These are phyloP conservation scores for Thymelicus sylvestris DNA, from an alignment of 2,888 invertebrate species.

Conservation along the genomic window DNA sequence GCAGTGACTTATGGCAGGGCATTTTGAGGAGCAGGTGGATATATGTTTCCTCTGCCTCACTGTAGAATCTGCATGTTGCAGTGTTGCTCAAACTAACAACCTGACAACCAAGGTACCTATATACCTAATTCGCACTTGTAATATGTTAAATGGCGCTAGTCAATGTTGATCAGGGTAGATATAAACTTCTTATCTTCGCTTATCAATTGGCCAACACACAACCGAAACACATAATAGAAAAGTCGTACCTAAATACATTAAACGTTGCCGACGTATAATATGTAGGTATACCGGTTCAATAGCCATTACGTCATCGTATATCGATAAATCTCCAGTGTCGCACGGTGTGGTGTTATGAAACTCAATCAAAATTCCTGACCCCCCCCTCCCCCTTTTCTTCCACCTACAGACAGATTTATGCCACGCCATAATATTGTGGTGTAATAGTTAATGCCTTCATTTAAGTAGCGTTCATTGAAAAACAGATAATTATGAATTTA, in stretches of 20 bases:
- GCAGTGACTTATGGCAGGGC: too few species aligned
- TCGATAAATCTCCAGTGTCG: constrained; percentile 39
- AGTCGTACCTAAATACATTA: not conserved
- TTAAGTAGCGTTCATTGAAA: not conserved
- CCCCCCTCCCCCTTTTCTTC: constrained; percentile 28
- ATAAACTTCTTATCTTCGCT: too few species aligned
- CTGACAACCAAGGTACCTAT: too few species aligned
- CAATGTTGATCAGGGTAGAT: too few species aligned
- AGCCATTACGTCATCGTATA: constrained; percentile 33
- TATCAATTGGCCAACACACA: too few species aligned
- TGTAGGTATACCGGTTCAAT: constrained; percentile 40
- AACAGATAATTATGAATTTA: not conserved
- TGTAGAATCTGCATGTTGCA: too few species aligned
- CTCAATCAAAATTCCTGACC: constrained; percentile 65
- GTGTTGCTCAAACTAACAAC: too few species aligned
- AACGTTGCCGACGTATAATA: constrained; percentile 16
- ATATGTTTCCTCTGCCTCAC: too few species aligned
- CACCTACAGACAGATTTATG: constrained; percentile 43
- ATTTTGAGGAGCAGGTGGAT: too few species aligned
- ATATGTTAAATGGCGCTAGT: too few species aligned
- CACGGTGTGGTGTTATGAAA: constrained; percentile 42
- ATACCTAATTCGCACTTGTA: too few species aligned
- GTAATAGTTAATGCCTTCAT: constrained; percentile 10
- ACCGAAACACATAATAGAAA: not conserved
- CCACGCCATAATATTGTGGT: constrained; percentile 10